Evolutionary conservation across 2,113 vertebrate species (phyloP).

Genomic region (Muntiacus reevesi): DNA sequence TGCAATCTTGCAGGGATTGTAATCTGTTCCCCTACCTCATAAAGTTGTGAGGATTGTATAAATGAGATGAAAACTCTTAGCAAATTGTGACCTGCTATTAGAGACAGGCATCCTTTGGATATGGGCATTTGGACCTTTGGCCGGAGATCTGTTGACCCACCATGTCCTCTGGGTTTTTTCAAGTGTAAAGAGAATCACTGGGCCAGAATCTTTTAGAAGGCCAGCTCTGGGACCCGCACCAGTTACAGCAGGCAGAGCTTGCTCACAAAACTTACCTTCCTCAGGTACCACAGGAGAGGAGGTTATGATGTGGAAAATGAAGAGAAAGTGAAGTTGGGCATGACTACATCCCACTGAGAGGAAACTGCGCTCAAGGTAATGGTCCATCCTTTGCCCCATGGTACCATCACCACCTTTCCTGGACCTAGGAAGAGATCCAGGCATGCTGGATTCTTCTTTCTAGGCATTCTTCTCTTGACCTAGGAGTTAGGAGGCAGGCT

Average conservation of each 20-base stretch:
- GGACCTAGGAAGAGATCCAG: not conserved
- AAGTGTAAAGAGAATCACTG: not conserved
- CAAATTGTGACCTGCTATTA: not conserved
- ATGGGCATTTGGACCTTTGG: not conserved
- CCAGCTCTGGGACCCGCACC: not conserved
- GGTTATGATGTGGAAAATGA: constrained; percentile 96
- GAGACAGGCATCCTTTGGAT: not conserved
- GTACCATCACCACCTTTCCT: not conserved
- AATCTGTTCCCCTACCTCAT: not conserved
- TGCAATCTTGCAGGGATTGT: not conserved
- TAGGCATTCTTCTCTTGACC: not conserved
- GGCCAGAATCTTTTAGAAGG: not conserved
- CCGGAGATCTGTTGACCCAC: not conserved
- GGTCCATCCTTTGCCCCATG: not conserved
- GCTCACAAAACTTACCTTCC: constrained; percentile 46
- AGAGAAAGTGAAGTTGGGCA: constrained; percentile 95
- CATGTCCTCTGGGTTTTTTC: not conserved
- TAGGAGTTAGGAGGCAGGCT: not conserved
- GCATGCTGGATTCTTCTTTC: not conserved
- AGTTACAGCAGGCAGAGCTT: not conserved
- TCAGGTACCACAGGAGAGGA: constrained; percentile 95
- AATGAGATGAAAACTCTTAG: not conserved
- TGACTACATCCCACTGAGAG: constrained; percentile 88
- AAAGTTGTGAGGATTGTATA: not conserved
- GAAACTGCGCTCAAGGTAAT: constrained; percentile 77